phyloP scores from a whole-genome alignment of 2,888 invertebrate species.

The Agrochola lota region DNA sequence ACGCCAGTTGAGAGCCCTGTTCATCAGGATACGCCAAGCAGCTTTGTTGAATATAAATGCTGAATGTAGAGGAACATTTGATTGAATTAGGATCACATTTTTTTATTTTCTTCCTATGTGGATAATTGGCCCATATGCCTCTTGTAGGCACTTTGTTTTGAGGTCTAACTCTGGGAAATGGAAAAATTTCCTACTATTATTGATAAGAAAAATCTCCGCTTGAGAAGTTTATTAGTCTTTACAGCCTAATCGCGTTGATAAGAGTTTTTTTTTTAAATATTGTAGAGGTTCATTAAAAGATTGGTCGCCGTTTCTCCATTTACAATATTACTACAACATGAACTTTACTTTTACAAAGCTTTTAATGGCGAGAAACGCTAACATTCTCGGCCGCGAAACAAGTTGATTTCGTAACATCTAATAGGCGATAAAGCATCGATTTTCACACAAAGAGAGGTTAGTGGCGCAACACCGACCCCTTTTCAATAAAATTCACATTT shows the following conservation, averaged over 20 bases:
- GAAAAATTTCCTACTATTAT: too few relatives aligned
- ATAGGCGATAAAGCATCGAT: constrained; percentile 82
- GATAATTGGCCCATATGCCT: too few relatives aligned
- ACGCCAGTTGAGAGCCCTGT: not conserved
- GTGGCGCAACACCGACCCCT: constrained; percentile 81
- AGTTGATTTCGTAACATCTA: constrained; percentile 79
- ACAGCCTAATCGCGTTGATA: not conserved
- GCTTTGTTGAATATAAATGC: not conserved
- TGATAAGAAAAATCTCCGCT: not conserved
- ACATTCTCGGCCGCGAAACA: constrained; percentile 69
- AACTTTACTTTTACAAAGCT: constrained; percentile 71
- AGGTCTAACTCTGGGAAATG: not conserved
- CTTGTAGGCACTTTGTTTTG: not conserved
- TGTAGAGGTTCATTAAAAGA: not conserved
- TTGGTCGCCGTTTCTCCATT: not conserved
- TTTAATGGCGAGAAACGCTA: constrained; percentile 66
- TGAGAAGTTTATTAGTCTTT: constrained; percentile 2
- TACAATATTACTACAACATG: constrained; percentile 26
- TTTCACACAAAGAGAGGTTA: constrained; percentile 81
- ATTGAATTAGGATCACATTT: not conserved
- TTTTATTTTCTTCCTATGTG: not conserved
- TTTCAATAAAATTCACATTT: constrained; percentile 89
- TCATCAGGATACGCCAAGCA: constrained; percentile 1
- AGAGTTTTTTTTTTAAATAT: constrained; percentile 1
- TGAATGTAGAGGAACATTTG: not conserved